Percentiles rank a stretch among this genome's conserved stretches.
phyloP scores from a whole-genome alignment of 2,113 vertebrate species.

The Nyctereutes procyonoides region DNA sequence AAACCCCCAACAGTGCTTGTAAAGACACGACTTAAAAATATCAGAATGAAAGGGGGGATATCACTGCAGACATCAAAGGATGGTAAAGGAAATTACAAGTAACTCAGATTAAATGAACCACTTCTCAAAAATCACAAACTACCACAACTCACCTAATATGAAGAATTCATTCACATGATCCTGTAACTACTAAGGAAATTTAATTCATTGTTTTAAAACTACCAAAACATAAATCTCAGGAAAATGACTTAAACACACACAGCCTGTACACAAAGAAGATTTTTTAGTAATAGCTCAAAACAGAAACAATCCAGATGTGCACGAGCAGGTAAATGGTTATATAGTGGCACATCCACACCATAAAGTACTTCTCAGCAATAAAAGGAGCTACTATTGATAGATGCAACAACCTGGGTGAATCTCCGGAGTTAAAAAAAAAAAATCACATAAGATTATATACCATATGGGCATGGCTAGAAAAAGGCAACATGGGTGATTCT shows the following conservation, averaged over 20 bases:
- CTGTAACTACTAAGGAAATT: not conserved
- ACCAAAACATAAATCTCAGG: not conserved
- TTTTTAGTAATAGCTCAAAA: not conserved
- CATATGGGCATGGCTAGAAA: not conserved
- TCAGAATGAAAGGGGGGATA: not conserved
- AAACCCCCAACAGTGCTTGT: not conserved
- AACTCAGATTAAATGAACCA: not conserved
- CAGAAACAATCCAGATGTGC: not conserved
- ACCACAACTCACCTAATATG: not conserved
- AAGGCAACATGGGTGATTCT: not conserved
- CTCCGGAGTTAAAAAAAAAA: not conserved
- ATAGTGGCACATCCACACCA: not conserved
- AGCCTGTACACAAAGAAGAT: rapidly evolving
- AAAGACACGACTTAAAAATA: not conserved
- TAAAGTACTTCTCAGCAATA: not conserved
- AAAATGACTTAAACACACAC: not conserved
- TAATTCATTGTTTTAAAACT: not conserved
- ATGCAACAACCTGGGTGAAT: not conserved
- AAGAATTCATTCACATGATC: not conserved
- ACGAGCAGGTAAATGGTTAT: not conserved
- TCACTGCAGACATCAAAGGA: not conserved
- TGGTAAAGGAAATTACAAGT: not conserved
- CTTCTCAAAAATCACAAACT: not conserved
- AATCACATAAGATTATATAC: not conserved
- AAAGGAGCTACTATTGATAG: not conserved